A percentile compares a stretch with the other conserved stretches of the same genome.
Conservation (phyloP, 92 coral and sea anemone species). For the Bergia sp. region DNA sequence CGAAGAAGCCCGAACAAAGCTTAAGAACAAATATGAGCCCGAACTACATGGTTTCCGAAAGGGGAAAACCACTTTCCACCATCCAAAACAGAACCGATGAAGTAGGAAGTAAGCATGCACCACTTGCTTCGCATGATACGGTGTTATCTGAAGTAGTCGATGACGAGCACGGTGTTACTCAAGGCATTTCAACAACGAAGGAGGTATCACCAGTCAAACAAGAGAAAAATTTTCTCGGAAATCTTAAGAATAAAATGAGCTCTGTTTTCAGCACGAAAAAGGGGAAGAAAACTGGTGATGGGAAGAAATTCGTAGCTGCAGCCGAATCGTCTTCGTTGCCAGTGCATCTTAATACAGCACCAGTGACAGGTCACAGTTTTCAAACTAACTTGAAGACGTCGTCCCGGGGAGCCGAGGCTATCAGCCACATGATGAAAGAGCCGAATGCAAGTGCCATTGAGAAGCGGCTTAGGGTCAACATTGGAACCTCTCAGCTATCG, state of each 20-base stretch:
- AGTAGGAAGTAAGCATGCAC: neutral
- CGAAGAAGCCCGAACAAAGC: neutral
- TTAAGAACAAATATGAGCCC: neutral
- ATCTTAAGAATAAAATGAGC: slow-evolving; percentile 36
- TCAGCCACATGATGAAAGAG: neutral
- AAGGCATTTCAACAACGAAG: neutral
- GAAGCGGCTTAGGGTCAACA: neutral
- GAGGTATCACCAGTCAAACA: slow-evolving; percentile 7
- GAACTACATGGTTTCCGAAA: neutral
- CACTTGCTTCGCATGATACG: neutral
- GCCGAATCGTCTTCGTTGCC: neutral
- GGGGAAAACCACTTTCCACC: neutral
- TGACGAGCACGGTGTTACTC: neutral
- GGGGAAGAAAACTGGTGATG: slow-evolving; percentile 15
- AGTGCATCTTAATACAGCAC: neutral
- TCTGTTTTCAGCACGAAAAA: slow-evolving; percentile 40
- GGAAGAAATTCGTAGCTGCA: neutral
- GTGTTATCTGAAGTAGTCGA: neutral
- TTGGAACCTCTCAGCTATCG: neutral
- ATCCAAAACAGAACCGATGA: neutral
- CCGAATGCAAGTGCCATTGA: neutral
- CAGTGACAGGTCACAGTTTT: neutral
- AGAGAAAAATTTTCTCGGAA: slow-evolving; percentile 27
- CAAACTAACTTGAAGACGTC: neutral
- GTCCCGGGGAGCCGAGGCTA: neutral